A percentile compares a stretch with the other conserved stretches of the same genome.
Evolutionary conservation across 2,797 vertebrate species (phyloP).

Genomic region (Huso huso): DNA sequence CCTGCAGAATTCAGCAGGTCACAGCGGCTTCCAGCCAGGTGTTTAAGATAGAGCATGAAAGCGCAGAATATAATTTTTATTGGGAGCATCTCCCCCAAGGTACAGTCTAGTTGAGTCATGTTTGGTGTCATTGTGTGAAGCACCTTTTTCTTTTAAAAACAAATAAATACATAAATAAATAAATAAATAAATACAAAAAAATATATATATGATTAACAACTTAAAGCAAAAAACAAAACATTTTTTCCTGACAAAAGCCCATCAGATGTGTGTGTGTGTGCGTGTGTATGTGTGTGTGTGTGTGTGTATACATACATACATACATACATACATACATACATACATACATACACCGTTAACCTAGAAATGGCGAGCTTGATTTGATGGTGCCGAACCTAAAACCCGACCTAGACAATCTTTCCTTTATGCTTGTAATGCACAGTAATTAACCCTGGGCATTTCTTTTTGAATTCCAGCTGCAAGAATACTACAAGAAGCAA

Average conservation of each 20-base stretch:
- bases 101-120: conserved; percentile 20
- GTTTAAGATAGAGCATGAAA: conserved; percentile 16
- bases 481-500: conserved; percentile 98
- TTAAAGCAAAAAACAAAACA: no score
- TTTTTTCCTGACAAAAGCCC: neutral
- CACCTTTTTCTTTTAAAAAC: no score
- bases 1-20: conserved; percentile 14
- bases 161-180: no score
- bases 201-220: no score
- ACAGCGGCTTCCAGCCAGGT: conserved; percentile 25
- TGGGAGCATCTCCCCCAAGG: conserved; percentile 10
- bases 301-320: neutral
- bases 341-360: neutral
- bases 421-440: neutral
- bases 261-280: neutral
- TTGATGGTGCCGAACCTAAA: no score
- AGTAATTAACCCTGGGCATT: neutral
- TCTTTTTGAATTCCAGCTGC: conserved; percentile 60
- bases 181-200: no score
- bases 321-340: neutral
- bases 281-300: neutral
- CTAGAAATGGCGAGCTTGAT: no score
- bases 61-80: neutral
- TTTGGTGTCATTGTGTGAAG: neutral
- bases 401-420: no score